Evolutionary conservation across 2,888 invertebrate genomes (phyloP), one percentile per base, ranked within the genome.

Genomic region (Drosophila eohydei): DNA sequence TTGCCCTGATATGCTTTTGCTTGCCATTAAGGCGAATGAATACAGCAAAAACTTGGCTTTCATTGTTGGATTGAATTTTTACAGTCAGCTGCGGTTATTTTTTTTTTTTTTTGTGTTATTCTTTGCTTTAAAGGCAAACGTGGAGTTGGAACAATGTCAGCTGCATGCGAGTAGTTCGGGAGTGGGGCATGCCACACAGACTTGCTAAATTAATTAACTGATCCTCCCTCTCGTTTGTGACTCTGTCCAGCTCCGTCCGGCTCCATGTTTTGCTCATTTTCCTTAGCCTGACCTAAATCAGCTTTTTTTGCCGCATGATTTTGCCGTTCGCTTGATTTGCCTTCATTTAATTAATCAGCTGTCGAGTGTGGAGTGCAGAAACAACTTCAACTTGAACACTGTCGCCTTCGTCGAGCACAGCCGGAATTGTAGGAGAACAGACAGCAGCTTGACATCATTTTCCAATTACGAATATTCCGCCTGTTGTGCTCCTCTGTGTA

Each of bases 301-400:
- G 68, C 40, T 63, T 59, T 54, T 5, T 30, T 9, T 59, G 59
- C 44, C 41, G 50, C 64, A 54, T 56, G 36, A 55, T 46, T 57
- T 50, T 16, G 60, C 65, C 28, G 16, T 46, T 68, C 64, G 67
- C 78, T 83, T 80, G 86, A 88, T 88, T 86, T 83, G 88, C 75
- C 76, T 70, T 78, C 63, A 80, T 76, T 88, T 86, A 85, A 84
- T 85, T 84, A 84, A 84, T 85, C 88, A 88, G 86, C 88, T 80
- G 80, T 78, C 80, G 78, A 85, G 84, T 83, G 80, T 76, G 69
- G 58, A 74, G 36, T 21, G 58, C 62, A n/a, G 36, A n/a, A 57
- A 32, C 14, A 41, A 56, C 48, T 65, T 64, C 21, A 38, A 54
- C 21, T 58, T 46, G 16, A 64, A 16, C 32, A 9, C 32, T 48